Evolutionary conservation across 2,113 vertebrate species (phyloP), one percentile per base, ranked within the genome.

Genomic region (Salvelinus sp.): DNA sequence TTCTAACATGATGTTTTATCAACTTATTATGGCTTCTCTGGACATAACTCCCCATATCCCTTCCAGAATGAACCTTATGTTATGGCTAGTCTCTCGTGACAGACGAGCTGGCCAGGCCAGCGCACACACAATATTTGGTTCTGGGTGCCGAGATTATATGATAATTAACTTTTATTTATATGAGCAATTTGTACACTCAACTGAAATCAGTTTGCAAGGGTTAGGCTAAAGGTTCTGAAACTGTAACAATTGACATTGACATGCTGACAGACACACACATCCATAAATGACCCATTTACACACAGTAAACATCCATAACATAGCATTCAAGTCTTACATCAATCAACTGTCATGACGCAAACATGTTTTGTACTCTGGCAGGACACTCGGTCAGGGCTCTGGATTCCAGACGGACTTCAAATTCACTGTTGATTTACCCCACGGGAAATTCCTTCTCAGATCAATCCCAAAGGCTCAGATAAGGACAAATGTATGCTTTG

Each of bases 321-420:
- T 5, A 60, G 16, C 77, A 76, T 75, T 76, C n/a, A 76, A 77
- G 74, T 69, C 18, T 75, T 7, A 12, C 18, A 28, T 20, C 6
- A 1, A 28, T 16, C 10, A 1, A 71, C 74, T 54, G 18, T 73
- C 47, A 70, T 76, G 54, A 77, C 72, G 73, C 73, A 25, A 44
- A 50, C 60, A 10, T 71, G 13, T 48, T 60, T 70, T 27, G 33
- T 44, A 38, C 18, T 54, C 50, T 57, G 50, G 12, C 50, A 57
- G 16, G 18, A 57, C 50, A 57, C 54, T 57, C 2, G 20, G 54
- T 20, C 20, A 20, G 54, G 20, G 4, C 3, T 57, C 3, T 20
- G 20, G 54, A 57, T 16, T 18, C 38, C 9, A 9, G 38, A 44
- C 16, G 1, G 38, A 44, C 38, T 44, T 44, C 9, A 14, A 57